Evolutionary conservation across 2,888 invertebrate genomes (phyloP).

Genomic region (Cephus sareptanus): DNA sequence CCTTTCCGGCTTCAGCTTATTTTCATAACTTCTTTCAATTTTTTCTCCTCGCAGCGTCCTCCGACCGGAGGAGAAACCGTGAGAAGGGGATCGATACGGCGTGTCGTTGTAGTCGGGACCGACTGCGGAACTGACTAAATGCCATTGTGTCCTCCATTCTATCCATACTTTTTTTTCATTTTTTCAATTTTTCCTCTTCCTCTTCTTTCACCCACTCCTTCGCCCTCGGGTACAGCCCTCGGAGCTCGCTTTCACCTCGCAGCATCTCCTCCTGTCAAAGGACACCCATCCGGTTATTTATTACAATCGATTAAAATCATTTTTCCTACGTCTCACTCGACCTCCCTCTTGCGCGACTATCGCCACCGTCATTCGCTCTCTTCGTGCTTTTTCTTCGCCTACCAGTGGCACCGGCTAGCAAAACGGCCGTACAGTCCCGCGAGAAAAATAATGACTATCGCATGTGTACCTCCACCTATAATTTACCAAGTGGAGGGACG

Average conservation of each 20-base stretch:
- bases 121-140: background rate
- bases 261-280: background rate
- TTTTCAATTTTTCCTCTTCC: background rate
- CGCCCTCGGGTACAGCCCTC: background rate
- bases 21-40: conserved; percentile 63
- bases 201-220: background rate
- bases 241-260: background rate
- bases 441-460: conserved; percentile 35
- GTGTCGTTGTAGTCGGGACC: conserved; percentile 1
- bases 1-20: conserved; percentile 64
- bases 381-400: background rate
- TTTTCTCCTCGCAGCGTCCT: conserved; percentile 24
- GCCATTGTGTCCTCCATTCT: background rate
- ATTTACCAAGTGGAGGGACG: conserved; percentile 31
- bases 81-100: conserved; percentile 44
- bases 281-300: background rate
- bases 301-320: background rate
- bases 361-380: background rate
- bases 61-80: conserved; percentile 52
- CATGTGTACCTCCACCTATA: conserved; percentile 38
- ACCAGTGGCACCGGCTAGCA: background rate
- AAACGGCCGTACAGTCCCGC: background rate
- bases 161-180: background rate
- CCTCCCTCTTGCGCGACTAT: background rate
- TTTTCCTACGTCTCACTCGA: background rate